phyloP scores from a whole-genome alignment of 1,140 invertebrate species.

The Polypedilum vanderplanki region DNA sequence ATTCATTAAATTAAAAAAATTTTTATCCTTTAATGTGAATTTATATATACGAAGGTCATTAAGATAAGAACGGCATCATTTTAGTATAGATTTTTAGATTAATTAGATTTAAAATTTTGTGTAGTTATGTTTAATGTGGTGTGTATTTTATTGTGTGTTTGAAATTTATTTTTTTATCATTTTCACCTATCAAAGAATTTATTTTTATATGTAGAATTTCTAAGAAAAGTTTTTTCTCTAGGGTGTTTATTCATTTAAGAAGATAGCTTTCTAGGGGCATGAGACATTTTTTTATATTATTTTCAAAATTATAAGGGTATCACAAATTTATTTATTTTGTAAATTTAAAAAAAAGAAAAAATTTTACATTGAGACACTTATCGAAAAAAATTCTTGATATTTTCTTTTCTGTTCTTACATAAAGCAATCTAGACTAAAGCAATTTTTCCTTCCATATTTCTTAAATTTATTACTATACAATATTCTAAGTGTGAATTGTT shows the following conservation, averaged over 20 bases:
- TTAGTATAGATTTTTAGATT: not conserved
- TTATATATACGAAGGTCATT: not conserved
- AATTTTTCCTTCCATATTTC: too few species aligned
- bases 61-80: conserved; percentile 17
- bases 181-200: not conserved
- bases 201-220: not conserved
- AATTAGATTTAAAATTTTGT: not conserved
- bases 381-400: too few species aligned
- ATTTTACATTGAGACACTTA: too few species aligned
- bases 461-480: too few species aligned
- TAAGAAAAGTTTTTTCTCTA: not conserved
- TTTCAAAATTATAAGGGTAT: too few species aligned
- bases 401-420: too few species aligned
- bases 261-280: not conserved
- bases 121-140: not conserved
- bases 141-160: not conserved
- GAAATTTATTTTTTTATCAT: not conserved
- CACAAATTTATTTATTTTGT: too few species aligned
- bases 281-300: too few species aligned
- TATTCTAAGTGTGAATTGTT: too few species aligned
- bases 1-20: not conserved
- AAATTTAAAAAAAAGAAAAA: too few species aligned
- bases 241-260: not conserved
- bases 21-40: not conserved
- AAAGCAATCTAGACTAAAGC: too few species aligned